Percentiles rank a stretch among this genome's conserved stretches.
These are phyloP conservation scores for Lemur catta DNA, from an alignment of 2,797 vertebrate species.

Conservation along the genomic window DNA sequence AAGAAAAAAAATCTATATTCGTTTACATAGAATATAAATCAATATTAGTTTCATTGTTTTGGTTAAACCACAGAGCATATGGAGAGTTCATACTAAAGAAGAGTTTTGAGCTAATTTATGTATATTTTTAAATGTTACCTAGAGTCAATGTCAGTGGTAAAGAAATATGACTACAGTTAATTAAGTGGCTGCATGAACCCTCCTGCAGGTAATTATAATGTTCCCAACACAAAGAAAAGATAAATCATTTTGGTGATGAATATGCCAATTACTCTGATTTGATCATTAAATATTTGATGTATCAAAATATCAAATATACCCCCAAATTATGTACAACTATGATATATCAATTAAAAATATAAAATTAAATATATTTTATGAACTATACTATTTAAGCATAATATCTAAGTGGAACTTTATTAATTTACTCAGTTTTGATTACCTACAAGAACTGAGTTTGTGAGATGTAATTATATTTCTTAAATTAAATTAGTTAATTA, in stretches of 20 bases:
- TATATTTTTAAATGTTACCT: background rate
- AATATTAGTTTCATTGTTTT: background rate
- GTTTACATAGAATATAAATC: background rate
- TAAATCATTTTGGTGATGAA: no score
- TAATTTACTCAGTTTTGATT: background rate
- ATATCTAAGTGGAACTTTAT: background rate
- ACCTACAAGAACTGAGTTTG: background rate
- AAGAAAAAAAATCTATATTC: no score
- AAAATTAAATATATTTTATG: no score
- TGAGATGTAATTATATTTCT: background rate
- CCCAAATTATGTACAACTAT: no score
- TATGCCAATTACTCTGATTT: no score
- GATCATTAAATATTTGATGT: no score
- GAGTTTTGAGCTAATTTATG: background rate
- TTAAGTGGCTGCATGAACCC: background rate
- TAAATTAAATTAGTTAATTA: background rate
- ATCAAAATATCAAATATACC: no score
- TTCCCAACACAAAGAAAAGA: no score
- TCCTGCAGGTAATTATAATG: background rate
- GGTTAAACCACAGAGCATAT: background rate
- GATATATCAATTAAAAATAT: no score
- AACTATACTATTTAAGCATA: background rate
- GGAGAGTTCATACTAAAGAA: background rate
- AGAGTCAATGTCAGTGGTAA: background rate
- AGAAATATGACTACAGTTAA: background rate